Percentiles rank a stretch among this genome's conserved stretches.
Evolutionary conservation across 2,113 vertebrate genomes (phyloP).

Genomic region (Pelecanoides urinatrix): DNA sequence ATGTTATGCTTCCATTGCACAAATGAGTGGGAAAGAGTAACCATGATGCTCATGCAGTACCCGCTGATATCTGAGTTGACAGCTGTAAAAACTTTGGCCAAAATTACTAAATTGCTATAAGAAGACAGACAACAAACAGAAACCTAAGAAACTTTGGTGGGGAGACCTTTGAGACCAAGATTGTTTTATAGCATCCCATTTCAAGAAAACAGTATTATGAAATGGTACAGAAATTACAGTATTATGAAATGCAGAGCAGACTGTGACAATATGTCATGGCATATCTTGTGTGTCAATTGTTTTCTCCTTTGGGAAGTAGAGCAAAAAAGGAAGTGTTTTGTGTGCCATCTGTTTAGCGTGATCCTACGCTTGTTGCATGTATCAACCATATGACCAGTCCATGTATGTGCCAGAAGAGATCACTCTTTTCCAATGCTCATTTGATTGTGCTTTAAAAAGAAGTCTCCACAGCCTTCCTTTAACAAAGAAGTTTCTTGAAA

Average conservation of each 20-base stretch:
- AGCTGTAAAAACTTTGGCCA: not conserved
- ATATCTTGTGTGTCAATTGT: not conserved
- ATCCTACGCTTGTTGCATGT: not conserved
- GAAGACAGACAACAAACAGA: not conserved
- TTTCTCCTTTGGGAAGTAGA: not conserved
- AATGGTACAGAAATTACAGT: not conserved
- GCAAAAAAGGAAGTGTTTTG: not conserved
- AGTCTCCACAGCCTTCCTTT: not conserved
- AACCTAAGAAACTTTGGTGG: not conserved
- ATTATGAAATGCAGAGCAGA: not conserved
- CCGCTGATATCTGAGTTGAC: not conserved
- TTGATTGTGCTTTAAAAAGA: not conserved
- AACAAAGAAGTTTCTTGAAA: not conserved
- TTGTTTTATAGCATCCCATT: not conserved
- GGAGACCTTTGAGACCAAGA: not conserved
- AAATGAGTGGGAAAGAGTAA: not conserved
- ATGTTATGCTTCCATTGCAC: not conserved
- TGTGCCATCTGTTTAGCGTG: not conserved
- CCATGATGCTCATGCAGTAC: not conserved
- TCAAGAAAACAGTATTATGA: not conserved
- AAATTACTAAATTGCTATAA: not conserved
- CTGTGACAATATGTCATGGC: not conserved
- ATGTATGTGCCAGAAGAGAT: not conserved
- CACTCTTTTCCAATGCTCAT: not conserved
- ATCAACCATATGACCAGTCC: not conserved